A percentile compares a stretch with the other conserved stretches of the same genome.
Conservation (phyloP, 2,888 invertebrate species). For the Ophion slaviceki region DNA sequence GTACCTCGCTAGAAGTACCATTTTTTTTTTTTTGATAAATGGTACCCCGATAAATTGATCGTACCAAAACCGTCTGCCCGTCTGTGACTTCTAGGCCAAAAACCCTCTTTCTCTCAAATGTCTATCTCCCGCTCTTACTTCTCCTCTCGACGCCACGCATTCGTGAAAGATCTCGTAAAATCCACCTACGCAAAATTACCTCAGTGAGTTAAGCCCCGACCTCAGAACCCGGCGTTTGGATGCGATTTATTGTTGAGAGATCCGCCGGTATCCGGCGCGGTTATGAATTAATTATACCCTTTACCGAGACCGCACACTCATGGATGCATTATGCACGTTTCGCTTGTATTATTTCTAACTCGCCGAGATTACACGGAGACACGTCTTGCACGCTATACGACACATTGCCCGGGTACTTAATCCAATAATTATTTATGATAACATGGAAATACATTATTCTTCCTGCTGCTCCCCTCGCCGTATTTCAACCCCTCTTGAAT, state of each 20-base stretch:
- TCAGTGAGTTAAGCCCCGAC: conserved; percentile 11
- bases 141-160: neutral
- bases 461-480: neutral
- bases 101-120: too few species aligned
- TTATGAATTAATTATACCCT: conserved; percentile 53
- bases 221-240: conserved; percentile 7
- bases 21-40: too few species aligned
- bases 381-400: conserved; percentile 18
- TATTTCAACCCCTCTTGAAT: too few species aligned
- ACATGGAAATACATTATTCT: neutral
- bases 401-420: conserved; percentile 3
- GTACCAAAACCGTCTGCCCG: too few species aligned
- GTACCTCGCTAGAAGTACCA: neutral
- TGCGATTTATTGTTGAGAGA: conserved; percentile 54
- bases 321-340: neutral
- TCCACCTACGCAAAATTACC: conserved; percentile 58
- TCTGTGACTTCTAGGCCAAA: too few species aligned
- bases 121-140: neutral
- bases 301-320: neutral
- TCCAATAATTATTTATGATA: conserved; percentile 28
- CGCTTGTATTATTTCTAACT: conserved; percentile 37
- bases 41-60: too few species aligned
- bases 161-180: conserved; percentile 48
- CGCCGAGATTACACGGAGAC: neutral
- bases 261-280: conserved; percentile 52